These are phyloP conservation scores for Chlorodrepanis virens DNA, from an alignment of 2,113 vertebrate genomes.

Conservation along the genomic window DNA sequence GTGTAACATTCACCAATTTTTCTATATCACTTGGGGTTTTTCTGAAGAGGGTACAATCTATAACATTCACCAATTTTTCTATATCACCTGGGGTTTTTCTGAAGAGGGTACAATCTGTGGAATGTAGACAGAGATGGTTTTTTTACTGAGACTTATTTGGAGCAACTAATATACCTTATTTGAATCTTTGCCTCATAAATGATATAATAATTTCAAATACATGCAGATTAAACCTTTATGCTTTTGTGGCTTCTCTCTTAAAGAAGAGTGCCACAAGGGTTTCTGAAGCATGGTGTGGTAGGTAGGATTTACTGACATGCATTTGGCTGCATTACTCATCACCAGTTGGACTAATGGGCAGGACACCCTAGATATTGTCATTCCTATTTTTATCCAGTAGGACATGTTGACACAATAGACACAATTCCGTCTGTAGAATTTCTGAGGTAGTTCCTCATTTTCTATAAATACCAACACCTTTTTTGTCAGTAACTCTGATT, in stretches of 20 bases:
- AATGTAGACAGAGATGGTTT: not conserved
- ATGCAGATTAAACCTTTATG: not conserved
- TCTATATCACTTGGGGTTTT: not conserved
- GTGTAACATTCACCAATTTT: not conserved
- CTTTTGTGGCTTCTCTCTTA: not conserved
- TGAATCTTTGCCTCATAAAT: not conserved
- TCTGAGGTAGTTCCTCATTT: not conserved
- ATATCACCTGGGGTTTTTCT: not conserved
- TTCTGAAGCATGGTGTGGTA: not conserved
- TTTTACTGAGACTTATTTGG: not conserved
- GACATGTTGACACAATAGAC: not conserved
- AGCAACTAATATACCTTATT: not conserved
- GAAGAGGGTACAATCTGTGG: not conserved
- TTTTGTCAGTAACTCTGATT: not conserved
- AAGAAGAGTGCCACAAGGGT: not conserved
- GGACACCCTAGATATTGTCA: not conserved
- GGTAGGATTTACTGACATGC: not conserved
- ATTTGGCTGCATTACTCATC: constrained; percentile 14
- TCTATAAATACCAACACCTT: not conserved
- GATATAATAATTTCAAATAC: not conserved
- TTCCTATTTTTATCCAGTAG: constrained; percentile 29
- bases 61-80: not conserved
- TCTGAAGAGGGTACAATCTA: not conserved
- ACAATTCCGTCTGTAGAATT: not conserved
- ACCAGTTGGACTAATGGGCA: not conserved